Evolutionary conservation across 2,113 vertebrate genomes (phyloP).

Genomic region (Craseonycteris thonglongyai): DNA sequence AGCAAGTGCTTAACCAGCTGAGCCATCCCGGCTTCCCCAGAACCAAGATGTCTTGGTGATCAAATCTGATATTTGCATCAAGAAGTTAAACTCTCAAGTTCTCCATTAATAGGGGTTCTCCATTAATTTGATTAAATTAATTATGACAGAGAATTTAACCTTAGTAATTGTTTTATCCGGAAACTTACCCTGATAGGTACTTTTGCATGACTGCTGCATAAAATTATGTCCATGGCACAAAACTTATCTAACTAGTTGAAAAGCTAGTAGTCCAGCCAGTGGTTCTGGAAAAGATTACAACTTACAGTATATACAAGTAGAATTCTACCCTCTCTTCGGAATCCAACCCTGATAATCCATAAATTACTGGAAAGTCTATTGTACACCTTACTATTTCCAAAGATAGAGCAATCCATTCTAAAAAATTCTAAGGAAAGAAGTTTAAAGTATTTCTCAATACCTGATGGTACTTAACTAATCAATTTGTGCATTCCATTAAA

Average conservation of each 20-base stretch:
- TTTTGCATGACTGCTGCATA: background rate
- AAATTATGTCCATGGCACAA: background rate
- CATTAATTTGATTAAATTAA: background rate
- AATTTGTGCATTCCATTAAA: background rate
- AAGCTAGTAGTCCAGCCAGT: background rate
- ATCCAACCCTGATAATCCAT: background rate
- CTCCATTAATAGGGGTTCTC: background rate
- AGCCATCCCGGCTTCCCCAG: too few relatives aligned
- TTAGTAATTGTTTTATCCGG: background rate
- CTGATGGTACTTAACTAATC: background rate
- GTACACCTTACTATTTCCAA: background rate
- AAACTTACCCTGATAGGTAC: background rate
- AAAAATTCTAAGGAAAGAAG: constrained; percentile 2
- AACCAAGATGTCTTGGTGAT: background rate
- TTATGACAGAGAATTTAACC: background rate
- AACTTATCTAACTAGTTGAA: background rate
- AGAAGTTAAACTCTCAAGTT: constrained; percentile 9
- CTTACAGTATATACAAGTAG: background rate
- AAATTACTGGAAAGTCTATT: background rate
- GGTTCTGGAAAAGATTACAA: background rate
- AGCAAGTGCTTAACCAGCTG: too few relatives aligned
- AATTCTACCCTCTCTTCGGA: background rate
- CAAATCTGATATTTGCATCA: background rate
- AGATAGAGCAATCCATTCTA: background rate
- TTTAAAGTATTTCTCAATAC: background rate